phyloP scores from a whole-genome alignment of 2,113 vertebrate species.

The Cervus canadensis region DNA sequence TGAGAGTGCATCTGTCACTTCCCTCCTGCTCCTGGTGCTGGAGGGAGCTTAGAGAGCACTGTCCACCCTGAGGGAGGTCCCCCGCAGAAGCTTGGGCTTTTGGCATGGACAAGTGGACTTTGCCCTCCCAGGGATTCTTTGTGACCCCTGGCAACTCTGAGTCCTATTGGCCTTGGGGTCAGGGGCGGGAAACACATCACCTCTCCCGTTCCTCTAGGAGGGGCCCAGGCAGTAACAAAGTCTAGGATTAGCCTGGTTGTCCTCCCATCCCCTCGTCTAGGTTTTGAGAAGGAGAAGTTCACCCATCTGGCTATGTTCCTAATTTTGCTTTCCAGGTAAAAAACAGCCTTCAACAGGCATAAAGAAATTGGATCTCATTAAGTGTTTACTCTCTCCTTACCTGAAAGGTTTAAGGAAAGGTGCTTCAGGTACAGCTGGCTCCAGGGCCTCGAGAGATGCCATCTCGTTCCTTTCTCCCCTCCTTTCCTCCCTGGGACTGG shows the following conservation, averaged over 20 bases:
- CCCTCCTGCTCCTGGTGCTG: not conserved
- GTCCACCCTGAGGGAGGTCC: not conserved
- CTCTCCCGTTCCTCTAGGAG: not conserved
- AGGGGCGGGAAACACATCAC: fast-evolving
- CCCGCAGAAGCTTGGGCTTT: not conserved
- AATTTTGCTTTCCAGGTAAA: not conserved
- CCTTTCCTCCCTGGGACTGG: not conserved
- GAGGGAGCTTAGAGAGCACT: not conserved
- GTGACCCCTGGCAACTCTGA: not conserved
- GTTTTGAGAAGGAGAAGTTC: not conserved
- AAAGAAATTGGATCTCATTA: not conserved
- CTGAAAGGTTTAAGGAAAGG: not conserved
- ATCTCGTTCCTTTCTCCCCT: not conserved
- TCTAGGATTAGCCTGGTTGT: not conserved
- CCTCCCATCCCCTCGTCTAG: no score
- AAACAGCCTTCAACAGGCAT: not conserved
- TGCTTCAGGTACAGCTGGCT: not conserved
- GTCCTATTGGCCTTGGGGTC: not conserved
- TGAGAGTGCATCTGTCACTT: not conserved
- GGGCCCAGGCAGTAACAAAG: not conserved
- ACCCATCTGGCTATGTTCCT: not conserved
- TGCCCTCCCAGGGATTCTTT: not conserved
- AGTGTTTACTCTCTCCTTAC: not conserved
- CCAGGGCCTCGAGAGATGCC: not conserved
- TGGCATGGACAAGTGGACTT: not conserved